Conservation (phyloP, 2,888 invertebrate genomes). For the Seira ritae region DNA sequence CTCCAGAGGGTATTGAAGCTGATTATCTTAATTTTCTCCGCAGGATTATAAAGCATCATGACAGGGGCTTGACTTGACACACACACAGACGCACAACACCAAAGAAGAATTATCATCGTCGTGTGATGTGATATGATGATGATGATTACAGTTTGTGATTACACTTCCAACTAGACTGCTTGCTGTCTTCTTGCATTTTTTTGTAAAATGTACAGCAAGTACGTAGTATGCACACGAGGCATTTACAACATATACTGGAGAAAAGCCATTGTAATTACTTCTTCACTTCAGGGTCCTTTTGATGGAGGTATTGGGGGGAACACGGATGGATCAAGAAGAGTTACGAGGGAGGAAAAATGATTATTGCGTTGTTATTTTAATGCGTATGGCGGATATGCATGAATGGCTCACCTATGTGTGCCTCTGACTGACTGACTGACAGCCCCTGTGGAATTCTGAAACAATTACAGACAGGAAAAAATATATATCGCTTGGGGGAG, state of each 20-base stretch:
- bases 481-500: too few relatives aligned
- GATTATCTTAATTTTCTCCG: conserved; percentile 59
- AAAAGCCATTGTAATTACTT: conserved; percentile 50
- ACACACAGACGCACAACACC: conserved; percentile 27
- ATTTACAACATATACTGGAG: conserved; percentile 5
- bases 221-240: neutral
- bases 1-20: conserved; percentile 23
- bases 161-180: neutral
- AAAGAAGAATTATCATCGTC: too few relatives aligned
- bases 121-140: conserved; percentile 16
- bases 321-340: too few relatives aligned
- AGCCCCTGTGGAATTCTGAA: conserved; percentile 51
- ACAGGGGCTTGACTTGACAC: conserved; percentile 34
- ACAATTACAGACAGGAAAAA: conserved; percentile 50
- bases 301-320: conserved; percentile 15
- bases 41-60: conserved; percentile 56
- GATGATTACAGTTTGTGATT: conserved; percentile 39
- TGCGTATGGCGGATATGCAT: conserved; percentile 43
- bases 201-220: too few relatives aligned
- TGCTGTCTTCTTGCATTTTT: too few relatives aligned
- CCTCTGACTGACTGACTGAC: conserved; percentile 21
- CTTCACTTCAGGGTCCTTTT: conserved; percentile 51
- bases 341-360: too few relatives aligned
- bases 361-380: conserved; percentile 55
- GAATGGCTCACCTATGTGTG: conserved; percentile 23